These are phyloP conservation scores for Cancer borealis DNA, from an alignment of 2,888 invertebrate species.

Conservation along the genomic window DNA sequence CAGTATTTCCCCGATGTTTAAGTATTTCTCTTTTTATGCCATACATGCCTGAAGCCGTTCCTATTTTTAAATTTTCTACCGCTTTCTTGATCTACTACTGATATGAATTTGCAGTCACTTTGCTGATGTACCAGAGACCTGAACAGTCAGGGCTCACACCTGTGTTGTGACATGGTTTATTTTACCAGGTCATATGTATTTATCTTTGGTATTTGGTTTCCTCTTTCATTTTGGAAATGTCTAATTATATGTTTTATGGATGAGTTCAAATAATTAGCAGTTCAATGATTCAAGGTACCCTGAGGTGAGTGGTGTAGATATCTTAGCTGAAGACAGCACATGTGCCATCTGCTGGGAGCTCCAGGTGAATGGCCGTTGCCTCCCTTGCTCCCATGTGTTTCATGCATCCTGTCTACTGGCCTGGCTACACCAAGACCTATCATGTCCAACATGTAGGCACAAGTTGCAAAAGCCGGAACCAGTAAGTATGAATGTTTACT, in stretches of 20 bases:
- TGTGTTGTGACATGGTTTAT: too few species aligned
- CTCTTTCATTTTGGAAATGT: not conserved
- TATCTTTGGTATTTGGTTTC: not conserved
- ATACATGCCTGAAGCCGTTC: too few species aligned
- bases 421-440: slow-evolving; percentile 95
- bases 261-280: not conserved
- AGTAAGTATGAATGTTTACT: slow-evolving; percentile 50
- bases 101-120: too few species aligned
- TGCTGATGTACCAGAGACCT: too few species aligned
- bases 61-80: too few species aligned
- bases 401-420: slow-evolving; percentile 93
- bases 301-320: slow-evolving; percentile 62
- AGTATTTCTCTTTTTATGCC: too few species aligned
- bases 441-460: slow-evolving; percentile 92
- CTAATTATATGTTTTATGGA: not conserved
- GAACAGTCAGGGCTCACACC: too few species aligned
- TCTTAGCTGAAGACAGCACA: slow-evolving; percentile 65
- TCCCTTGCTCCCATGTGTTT: slow-evolving; percentile 92
- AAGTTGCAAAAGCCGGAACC: slow-evolving; percentile 83
- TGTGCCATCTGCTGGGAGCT: slow-evolving; percentile 97
- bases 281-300: slow-evolving; percentile 57
- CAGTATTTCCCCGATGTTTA: too few species aligned
- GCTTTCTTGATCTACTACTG: too few species aligned
- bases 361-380: slow-evolving; percentile 90
- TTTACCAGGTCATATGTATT: too few species aligned